Evolutionary conservation across 2,797 vertebrate species (phyloP), one percentile per base, ranked within the genome.

Genomic region (Pygocentrus nattereri): DNA sequence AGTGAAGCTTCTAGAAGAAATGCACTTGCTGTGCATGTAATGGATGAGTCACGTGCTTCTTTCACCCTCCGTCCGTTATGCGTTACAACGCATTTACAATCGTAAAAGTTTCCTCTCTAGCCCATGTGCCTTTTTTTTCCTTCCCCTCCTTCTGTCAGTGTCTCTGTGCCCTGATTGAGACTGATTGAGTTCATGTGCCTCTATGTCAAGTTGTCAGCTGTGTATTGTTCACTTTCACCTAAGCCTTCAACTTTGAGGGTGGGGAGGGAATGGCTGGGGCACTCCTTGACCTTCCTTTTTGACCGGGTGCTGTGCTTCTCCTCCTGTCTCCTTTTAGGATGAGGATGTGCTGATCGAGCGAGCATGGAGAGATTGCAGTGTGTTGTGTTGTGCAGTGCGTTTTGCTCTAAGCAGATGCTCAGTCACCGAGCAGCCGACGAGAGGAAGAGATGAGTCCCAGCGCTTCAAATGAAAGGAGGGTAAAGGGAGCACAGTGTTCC

Each of bases 1-100:
- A 88, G 61, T 54, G 84, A 78, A 85, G 85, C 76, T 88, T 91
- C 83, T 86, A 83, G 34, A 81, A 59, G 6, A 27, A 11, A 72
- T 78, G n/a, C 31, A 30, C 27, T 56, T 73, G 8, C 12, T 5
- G 30, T 31, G 44, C 4, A 5, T 19, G 3, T 23, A 10, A 65
- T 1, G 21, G 30, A 21, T 27, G 61, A 67, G 4, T 21, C 15
- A 8, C 18, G n/a, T 12, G 4, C 21, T 31, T 18, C 15, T 30
- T 54, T 77, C 13, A 19, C 25, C 49, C 23, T 47, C 47, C 10
- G 10, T 16, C 47, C 3, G 15, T 50, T 18, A 19, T 19, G 5
- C 54, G 2, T 56, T 56, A 18, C 21, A 21, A 56, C 21, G 10
- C 11, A 11, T 41, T 38, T 38, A 38, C 8, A 38, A 8, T 44